A percentile compares a stretch with the other conserved stretches of the same genome.
Conservation (phyloP, 1,140 invertebrate species). For the Pseudomyrmex flavicornis region DNA sequence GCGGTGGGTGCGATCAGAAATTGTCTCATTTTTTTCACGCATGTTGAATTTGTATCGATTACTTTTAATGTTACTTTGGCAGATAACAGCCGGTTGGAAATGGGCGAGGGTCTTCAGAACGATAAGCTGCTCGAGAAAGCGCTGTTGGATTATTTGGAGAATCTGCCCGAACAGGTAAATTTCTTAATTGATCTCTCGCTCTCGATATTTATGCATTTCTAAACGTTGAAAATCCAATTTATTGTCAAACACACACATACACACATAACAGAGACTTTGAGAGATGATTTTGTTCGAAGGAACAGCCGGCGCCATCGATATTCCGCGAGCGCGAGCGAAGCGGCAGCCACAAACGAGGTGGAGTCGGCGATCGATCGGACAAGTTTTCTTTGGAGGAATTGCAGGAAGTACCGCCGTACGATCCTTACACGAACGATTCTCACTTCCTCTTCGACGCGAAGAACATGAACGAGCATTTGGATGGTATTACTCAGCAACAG, state of each 20-base stretch:
- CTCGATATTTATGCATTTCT: background rate
- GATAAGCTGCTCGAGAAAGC: conserved; percentile 75
- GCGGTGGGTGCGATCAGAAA: conserved; percentile 65
- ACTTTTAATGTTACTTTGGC: conserved; percentile 14
- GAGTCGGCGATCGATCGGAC: conserved; percentile 41
- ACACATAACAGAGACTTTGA: background rate
- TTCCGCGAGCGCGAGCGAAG: conserved; percentile 80
- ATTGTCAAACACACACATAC: no score
- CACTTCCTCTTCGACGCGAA: conserved; percentile 29
- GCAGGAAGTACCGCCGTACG: conserved; percentile 62
- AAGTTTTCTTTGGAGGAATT: conserved; percentile 71
- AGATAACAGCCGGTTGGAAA: conserved; percentile 80
- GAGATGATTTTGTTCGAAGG: conserved; percentile 53
- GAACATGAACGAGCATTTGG: conserved; percentile 67
- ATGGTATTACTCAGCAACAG: conserved; percentile 42
- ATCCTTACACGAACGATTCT: background rate
- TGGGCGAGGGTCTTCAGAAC: conserved; percentile 79
- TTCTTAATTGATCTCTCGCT: no score
- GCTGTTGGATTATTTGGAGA: conserved; percentile 75
- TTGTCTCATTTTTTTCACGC: background rate
- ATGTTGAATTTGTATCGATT: background rate
- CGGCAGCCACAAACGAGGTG: conserved; percentile 66
- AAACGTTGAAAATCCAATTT: no score
- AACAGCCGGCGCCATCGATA: conserved; percentile 72
- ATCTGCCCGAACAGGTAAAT: conserved; percentile 70